Evolutionary conservation across 2,888 invertebrate genomes (phyloP).

Genomic region (Plutella xylostella): DNA sequence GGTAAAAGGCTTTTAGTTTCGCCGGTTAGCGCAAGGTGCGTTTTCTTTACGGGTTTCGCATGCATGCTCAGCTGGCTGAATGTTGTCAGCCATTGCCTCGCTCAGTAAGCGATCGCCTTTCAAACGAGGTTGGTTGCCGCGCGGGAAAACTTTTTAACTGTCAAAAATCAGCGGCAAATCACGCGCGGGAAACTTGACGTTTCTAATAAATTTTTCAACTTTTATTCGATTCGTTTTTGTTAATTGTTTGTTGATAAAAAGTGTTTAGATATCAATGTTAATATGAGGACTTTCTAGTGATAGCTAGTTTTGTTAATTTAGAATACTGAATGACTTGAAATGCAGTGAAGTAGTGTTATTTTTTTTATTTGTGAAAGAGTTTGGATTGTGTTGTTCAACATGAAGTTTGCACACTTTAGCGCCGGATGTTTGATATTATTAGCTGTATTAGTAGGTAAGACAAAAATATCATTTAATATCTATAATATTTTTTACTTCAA

Average conservation of each 20-base stretch:
- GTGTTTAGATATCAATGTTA: background rate
- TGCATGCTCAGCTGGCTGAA: constrained; percentile 39
- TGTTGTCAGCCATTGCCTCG: constrained; percentile 29
- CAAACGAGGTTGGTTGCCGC: constrained; percentile 42
- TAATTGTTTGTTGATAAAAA: background rate
- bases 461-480: background rate
- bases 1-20: constrained; percentile 13
- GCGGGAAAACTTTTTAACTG: constrained; percentile 22
- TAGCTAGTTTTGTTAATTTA: background rate
- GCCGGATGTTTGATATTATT: constrained; percentile 40
- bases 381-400: constrained; percentile 26
- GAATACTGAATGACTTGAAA: background rate
- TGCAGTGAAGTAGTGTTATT: constrained; percentile 6
- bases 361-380: constrained; percentile 4
- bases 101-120: constrained; percentile 60
- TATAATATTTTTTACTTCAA: background rate
- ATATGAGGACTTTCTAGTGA: constrained; percentile 3
- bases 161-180: constrained; percentile 26
- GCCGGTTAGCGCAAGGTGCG: constrained; percentile 23
- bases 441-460: constrained; percentile 45
- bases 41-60: constrained; percentile 24
- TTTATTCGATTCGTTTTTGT: constrained; percentile 12
- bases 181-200: constrained; percentile 18
- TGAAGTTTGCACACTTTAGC: constrained; percentile 37
- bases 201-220: too few relatives aligned